A percentile compares a stretch with the other conserved stretches of the same genome.
phyloP scores from a whole-genome alignment of 2,113 vertebrate genomes.

The Oophaga pumilio region DNA sequence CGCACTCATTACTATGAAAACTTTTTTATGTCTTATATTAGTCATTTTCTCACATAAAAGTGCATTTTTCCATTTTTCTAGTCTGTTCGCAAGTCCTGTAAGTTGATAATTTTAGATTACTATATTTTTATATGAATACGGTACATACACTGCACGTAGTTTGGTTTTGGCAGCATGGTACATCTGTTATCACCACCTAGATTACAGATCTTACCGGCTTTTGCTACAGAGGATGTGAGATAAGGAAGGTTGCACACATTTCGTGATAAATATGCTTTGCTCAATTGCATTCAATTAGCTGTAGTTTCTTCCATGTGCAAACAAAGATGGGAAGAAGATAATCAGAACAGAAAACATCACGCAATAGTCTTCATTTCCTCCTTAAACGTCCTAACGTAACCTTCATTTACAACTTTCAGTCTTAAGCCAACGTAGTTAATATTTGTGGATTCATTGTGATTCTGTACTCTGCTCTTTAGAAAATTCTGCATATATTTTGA shows the following conservation, averaged over 20 bases:
- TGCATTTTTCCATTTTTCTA: too few relatives aligned
- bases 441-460: constrained; percentile 1
- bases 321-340: neutral
- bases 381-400: neutral
- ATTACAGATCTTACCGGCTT: neutral
- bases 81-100: too few relatives aligned
- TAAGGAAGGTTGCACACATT: neutral
- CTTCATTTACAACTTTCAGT: neutral
- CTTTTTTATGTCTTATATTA: too few relatives aligned
- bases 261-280: neutral
- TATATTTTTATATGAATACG: neutral
- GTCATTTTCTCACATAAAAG: too few relatives aligned
- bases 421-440: neutral
- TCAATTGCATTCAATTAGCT: neutral
- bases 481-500: too few relatives aligned
- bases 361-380: neutral
- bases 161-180: neutral
- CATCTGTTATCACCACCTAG: neutral
- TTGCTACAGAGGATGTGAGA: neutral
- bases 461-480: neutral
- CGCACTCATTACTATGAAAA: too few relatives aligned
- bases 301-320: neutral
- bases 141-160: neutral
- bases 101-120: neutral
- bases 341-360: neutral